Evolutionary conservation across 1,140 invertebrate species (phyloP), one percentile per base, ranked within the genome.

Genomic region (Aphis gossypii): DNA sequence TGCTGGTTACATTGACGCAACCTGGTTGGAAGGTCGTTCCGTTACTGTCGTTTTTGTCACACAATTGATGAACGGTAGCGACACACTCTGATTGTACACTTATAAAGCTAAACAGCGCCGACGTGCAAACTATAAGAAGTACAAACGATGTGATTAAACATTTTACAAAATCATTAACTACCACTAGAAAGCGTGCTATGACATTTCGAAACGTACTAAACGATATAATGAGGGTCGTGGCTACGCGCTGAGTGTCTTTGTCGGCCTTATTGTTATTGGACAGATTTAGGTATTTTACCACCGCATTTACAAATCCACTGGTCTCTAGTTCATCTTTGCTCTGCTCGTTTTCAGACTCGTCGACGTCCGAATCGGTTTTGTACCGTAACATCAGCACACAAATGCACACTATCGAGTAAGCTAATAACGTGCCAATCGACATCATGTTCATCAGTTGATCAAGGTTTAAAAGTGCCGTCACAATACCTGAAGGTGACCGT

Each of bases 341-440:
- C 11, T 68, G 60, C 8, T 30, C 44, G 30, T 48, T 48, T 11
- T 93, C 94, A 84, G 93, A 94, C 94, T 94, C 76, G 48, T 94
- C 93, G 83, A 44, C 21, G 25, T 76, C 60, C 14, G 46, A 51
- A 93, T 87, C 48, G 35, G 56, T 83, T 44, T 54, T 93, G 48
- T 96, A 98, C 96, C 97, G 97, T 4, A 99, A 96, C 94, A 99
- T 96, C 25, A 99, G 96, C 1, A 99, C 98, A 94, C 97, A 99
- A 76, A 98, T 96, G 25, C 98, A 97, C 0, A 99, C 98, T 84
- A 99, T 97, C 20, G 98, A 97, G 95, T 99, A 99, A 0, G 98
- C 98, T 87, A 99, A 95, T 0, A 99, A 95, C 1, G 98, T 99
- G 92, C 98, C 98, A 94, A 99, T 99, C 1, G 98, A 99, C 97